Base-by-base conservation (phyloP, 2,797 vertebrate genomes). In the Lacerta bilineata region DNA sequence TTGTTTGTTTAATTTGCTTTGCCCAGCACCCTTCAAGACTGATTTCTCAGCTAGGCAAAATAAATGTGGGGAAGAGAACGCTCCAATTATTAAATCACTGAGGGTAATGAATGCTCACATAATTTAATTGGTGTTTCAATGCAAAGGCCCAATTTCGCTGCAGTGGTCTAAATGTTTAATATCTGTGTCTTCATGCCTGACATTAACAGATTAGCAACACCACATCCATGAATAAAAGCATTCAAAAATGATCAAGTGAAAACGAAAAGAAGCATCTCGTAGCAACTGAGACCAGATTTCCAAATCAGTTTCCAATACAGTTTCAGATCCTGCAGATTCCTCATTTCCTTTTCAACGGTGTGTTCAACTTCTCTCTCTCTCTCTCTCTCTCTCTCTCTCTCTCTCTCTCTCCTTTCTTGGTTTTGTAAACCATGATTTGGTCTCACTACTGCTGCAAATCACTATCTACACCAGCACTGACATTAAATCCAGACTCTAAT, bases 121-220 rank as follows among this genome's bases (percentile, higher is more conserved):
- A 81, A 85, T 89, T 85, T 75, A 85, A 89, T 89, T 66, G 29
- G 87, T 87, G 93, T 90, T 50, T 43, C 66, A 90, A 87, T 92
- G 41, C n/a, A 85, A 87, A 85, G 87, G 86, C 83, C 89, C 81
- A 91, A 89, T 83, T 91, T 89, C 84, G 85, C 87, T 84, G 69
- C 90, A 86, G 86, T 23, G 46, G 87, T 80, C 76, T 93, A 91
- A 91, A 94, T 78, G 89, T 93, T 95, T 94, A 91, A 95, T 90
- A 85, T 85, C 86, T 81, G 20, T 61, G 87, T 83, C 85, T 93
- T 82, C 89, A 92, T 64, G 90, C 90, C 0, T 90, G 93, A 91
- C 88, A 82, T 85, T 89, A 93, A 87, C 68, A 86, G 93, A 95
- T 95, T 94, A 95, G 94, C 13, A 66, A 55, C 90, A 84, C 90